phyloP scores from a whole-genome alignment of 2,888 invertebrate genomes.

The Sericinus montela region DNA sequence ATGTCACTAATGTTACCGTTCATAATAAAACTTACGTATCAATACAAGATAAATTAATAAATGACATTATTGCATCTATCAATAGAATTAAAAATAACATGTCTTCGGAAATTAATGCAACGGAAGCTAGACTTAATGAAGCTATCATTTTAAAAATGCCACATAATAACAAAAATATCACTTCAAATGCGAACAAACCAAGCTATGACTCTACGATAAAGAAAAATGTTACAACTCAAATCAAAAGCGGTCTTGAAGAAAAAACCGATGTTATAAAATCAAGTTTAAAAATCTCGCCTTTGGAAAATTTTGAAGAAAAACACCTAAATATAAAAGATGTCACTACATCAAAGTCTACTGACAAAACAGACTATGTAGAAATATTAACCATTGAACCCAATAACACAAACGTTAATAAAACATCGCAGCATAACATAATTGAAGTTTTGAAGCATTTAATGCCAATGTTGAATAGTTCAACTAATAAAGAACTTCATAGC shows the following conservation, averaged over 20 bases:
- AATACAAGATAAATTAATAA: slow-evolving; percentile 58
- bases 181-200: slow-evolving; percentile 20
- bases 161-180: slow-evolving; percentile 18
- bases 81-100: slow-evolving; percentile 65
- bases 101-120: slow-evolving; percentile 33
- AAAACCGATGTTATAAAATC: slow-evolving; percentile 41
- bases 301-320: slow-evolving; percentile 14
- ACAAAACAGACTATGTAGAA: slow-evolving; percentile 55
- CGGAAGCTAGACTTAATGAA: slow-evolving; percentile 50
- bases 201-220: slow-evolving; percentile 20
- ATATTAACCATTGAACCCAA: slow-evolving; percentile 65
- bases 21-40: slow-evolving; percentile 41
- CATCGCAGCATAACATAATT: slow-evolving; percentile 55
- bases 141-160: slow-evolving; percentile 57
- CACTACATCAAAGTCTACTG: slow-evolving; percentile 37
- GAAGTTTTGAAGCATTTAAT: slow-evolving; percentile 68
- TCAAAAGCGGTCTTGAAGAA: slow-evolving; percentile 61
- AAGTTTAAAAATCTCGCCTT: slow-evolving; percentile 24
- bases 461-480: slow-evolving; percentile 63
- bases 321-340: slow-evolving; percentile 9
- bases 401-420: slow-evolving; percentile 44
- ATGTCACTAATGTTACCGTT: slow-evolving; percentile 71
- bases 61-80: slow-evolving; percentile 65
- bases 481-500: slow-evolving; percentile 64
- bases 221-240: slow-evolving; percentile 31